A percentile compares a stretch with the other conserved stretches of the same genome.
phyloP scores from a whole-genome alignment of 2,797 vertebrate genomes.

The Pelobates cultripes region DNA sequence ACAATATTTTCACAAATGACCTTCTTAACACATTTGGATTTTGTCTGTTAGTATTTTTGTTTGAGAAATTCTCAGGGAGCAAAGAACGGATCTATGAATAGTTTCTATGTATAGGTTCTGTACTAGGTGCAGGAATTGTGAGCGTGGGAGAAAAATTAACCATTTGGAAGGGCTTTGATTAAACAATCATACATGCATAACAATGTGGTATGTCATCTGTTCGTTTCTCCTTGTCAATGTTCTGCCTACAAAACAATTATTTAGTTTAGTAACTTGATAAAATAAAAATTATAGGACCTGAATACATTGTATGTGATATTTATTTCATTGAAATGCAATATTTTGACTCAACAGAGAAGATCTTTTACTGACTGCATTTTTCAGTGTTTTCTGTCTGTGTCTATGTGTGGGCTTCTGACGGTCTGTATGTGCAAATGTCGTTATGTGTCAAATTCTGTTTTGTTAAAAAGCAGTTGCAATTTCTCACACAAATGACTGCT shows the following conservation, averaged over 20 bases:
- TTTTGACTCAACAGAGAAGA: neutral
- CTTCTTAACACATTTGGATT: too few species aligned
- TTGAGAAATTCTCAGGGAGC: constrained; percentile 8
- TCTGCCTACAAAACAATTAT: neutral
- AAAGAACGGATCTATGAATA: neutral
- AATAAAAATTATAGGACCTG: constrained; percentile 13
- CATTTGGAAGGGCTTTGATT: neutral
- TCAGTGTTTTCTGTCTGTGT: constrained; percentile 27
- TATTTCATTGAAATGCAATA: constrained; percentile 11
- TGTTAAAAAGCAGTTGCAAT: constrained; percentile 11
- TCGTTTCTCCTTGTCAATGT: neutral
- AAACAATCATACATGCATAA: neutral
- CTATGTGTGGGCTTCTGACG: constrained; percentile 22
- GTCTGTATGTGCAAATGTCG: constrained; percentile 12
- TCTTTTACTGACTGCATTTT: neutral
- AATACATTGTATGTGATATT: constrained; percentile 4
- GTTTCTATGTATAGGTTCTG: neutral
- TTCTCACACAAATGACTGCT: constrained; percentile 15
- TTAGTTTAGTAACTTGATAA: neutral
- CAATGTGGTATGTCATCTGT: neutral
- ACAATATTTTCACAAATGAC: too few species aligned
- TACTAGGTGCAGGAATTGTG: neutral
- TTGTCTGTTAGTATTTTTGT: constrained; percentile 7
- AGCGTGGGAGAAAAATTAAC: constrained; percentile 7
- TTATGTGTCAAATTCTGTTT: constrained; percentile 36